Base-by-base conservation (phyloP, 2,797 vertebrate genomes). In the Iguana delicatissima region DNA sequence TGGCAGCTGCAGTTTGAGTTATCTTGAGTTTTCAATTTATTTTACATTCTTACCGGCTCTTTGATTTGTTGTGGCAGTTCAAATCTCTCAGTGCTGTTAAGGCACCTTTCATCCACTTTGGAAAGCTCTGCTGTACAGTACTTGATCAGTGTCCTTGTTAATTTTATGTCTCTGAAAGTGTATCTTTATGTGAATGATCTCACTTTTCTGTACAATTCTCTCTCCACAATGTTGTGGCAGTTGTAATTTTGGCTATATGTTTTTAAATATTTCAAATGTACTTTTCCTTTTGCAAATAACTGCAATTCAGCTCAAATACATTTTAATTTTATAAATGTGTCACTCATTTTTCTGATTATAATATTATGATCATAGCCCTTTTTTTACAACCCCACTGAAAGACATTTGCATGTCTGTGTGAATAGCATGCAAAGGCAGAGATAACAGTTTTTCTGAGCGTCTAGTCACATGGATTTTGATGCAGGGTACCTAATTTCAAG, bases 61-160 rank as follows among this genome's bases (percentile, higher is more conserved):
- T 0, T 0, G 42, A 73, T 46, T 1, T 88, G 86, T 18, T 80
- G 42, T 35, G 42, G 13, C 14, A 32, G 22, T 46, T 38, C 35
- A 2, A 86, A 0, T 76, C 83, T 89, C 59, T 89, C 64, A 13
- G 35, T 24, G 1, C 14, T 0, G 1, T 62, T 91, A 85, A 6
- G 62, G 22, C 69, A 80, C 32, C 91, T 94, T 92, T 35, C 82
- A 72, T 22, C 20, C 0, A 16, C 38, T 46, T 67, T 62, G 0
- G 81, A 89, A 91, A 89, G 81, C 89, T 24, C 20, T 20, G 20
- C 59, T 42, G 6, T 72, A 0, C 0, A 42, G 1, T 79, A n/a
- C 85, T 91, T 87, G 91, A 89, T 88, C 88, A 1, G 12, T 83
- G 1, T 0, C 29, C 89, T 91, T 85, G 90, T 87, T 93, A 79